A percentile compares a stretch with the other conserved stretches of the same genome.
These are phyloP conservation scores for Fragum fragum DNA, from an alignment of 2,888 invertebrate genomes.

Conservation along the genomic window DNA sequence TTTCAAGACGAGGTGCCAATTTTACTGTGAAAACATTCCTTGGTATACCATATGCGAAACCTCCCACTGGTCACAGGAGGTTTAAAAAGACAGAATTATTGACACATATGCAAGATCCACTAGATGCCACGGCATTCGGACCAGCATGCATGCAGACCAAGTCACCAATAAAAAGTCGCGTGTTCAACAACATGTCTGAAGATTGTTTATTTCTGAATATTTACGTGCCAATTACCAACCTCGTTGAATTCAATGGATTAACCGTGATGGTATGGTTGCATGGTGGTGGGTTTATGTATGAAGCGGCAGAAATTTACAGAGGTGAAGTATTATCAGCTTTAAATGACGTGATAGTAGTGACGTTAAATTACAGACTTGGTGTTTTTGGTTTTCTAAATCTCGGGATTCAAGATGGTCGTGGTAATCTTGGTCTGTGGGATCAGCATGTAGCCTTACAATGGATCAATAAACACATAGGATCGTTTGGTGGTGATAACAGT, in stretches of 20 bases:
- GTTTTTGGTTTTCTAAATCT: background rate
- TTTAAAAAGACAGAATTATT: background rate
- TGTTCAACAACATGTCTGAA: background rate
- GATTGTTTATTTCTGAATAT: constrained; percentile 16
- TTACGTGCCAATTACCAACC: background rate
- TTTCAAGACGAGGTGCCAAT: background rate
- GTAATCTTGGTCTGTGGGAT: constrained; percentile 14
- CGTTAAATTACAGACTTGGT: background rate
- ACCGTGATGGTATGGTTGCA: constrained; percentile 4
- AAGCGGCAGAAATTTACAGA: background rate
- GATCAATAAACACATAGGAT: background rate
- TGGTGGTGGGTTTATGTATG: constrained; percentile 3
- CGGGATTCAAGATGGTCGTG: background rate
- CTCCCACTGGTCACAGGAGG: background rate
- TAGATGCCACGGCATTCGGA: background rate
- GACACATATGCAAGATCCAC: background rate
- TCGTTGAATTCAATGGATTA: background rate
- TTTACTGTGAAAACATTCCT: constrained; percentile 9
- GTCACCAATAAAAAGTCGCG: background rate
- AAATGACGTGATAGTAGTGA: constrained; percentile 8
- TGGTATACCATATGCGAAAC: constrained; percentile 4
- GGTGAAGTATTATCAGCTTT: background rate
- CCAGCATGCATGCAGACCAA: background rate
- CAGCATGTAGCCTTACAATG: constrained; percentile 12
- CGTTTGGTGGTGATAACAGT: background rate